Percentiles rank a stretch among this genome's conserved stretches.
These are phyloP conservation scores for Pachyseris speciosa DNA, from an alignment of 64 coral and sea anemone genomes.

Conservation along the genomic window DNA sequence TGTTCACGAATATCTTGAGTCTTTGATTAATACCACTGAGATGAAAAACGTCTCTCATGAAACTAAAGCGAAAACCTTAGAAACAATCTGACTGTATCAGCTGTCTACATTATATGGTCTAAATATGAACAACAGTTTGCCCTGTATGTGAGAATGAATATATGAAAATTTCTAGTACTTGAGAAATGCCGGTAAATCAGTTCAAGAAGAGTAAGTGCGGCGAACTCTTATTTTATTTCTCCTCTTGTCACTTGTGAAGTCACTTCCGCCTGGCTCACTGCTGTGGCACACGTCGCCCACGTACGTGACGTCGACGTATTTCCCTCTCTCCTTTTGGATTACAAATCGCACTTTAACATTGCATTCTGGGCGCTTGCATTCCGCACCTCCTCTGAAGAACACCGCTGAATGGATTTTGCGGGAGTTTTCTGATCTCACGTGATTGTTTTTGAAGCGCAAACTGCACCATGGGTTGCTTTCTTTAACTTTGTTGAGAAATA, in stretches of 20 bases:
- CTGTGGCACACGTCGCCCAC: constrained; percentile 14
- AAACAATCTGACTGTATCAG: neutral
- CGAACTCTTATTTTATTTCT: neutral
- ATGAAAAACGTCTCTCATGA: too few relatives aligned
- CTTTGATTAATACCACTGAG: too few relatives aligned
- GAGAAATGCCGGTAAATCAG: neutral
- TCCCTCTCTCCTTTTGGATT: constrained; percentile 39
- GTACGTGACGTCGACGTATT: constrained; percentile 35
- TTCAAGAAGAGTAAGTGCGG: constrained; percentile 5
- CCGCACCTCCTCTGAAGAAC: constrained; percentile 46
- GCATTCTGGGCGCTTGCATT: constrained; percentile 46
- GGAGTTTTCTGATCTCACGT: constrained; percentile 47
- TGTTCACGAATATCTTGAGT: too few relatives aligned
- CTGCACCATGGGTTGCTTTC: constrained; percentile 59
- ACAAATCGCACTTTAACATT: constrained; percentile 48
- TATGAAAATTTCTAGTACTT: neutral
- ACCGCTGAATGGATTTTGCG: constrained; percentile 50
- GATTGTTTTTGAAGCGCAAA: constrained; percentile 50
- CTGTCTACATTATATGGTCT: neutral
- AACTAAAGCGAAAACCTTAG: neutral
- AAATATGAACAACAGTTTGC: neutral
- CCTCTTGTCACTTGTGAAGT: neutral
- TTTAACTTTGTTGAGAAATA: constrained; percentile 38
- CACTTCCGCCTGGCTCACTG: constrained; percentile 3
- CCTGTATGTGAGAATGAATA: neutral